Evolutionary conservation across 2,888 invertebrate species (phyloP), one percentile per base, ranked within the genome.

Genomic region (Catocala fraxini): DNA sequence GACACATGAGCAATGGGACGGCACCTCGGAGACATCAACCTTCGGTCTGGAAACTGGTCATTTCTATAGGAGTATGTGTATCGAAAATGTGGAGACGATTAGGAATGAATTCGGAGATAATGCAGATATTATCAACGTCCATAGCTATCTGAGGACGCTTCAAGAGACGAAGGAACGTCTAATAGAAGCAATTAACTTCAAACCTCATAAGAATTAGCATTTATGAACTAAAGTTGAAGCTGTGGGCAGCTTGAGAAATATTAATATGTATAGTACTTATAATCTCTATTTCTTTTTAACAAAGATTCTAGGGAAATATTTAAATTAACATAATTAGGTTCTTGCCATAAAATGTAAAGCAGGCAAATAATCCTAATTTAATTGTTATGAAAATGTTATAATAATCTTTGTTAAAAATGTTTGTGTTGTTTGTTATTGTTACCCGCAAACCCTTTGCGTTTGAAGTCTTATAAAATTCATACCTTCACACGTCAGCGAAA

Each of bases 11-110:
- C 75, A 88, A 39, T 94, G 92, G 90, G 87, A 90, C 42, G 93
- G 92, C 0, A 90, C 89, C 0, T 75, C 84, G 0, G 90, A 90
- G 43, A 85, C 86, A 0, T 86, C 87, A 0, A 85, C 76, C 4
- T 89, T 83, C 53, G 88, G 89, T 0, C 64, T 89, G 0, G 86
- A 89, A 59, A 86, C 84, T 0, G 93, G 91, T 0, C 90, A 91
- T 61, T 89, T 91, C 47, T 92, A 91, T 45, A 84, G 91, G 52
- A 89, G 90, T 0, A 86, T 89, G 88, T 89, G 89, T 59, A 85
- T 90, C 5, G 91, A 93, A 59, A 69, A 68, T 0, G 77, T 86
- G 1, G 89, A 91, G 43, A 91, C 89, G 0, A 89, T 93, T 0
- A 90, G 81, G 59, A 90, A 86, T 53, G 90, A 92, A 45, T 83